Evolutionary conservation across 1,140 invertebrate species (phyloP).

Genomic region (Ostrea edulis): DNA sequence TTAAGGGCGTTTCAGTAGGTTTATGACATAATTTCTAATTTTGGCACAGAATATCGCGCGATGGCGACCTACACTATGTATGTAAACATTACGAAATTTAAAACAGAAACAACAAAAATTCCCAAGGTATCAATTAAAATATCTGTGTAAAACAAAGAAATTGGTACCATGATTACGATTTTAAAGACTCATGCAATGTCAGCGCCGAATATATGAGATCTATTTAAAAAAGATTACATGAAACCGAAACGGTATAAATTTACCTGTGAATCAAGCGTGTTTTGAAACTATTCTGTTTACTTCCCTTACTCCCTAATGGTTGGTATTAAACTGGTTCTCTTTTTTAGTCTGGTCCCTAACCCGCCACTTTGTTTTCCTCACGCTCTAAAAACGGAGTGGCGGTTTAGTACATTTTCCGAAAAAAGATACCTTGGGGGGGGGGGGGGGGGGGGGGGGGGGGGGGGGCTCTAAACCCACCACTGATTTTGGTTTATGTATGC

Average conservation of each 20-base stretch:
- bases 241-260: too few relatives aligned
- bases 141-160: not conserved
- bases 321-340: not conserved
- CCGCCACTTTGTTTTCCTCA: too few relatives aligned
- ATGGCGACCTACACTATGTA: not conserved
- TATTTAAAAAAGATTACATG: too few relatives aligned
- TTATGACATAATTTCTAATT: slow-evolving; percentile 30
- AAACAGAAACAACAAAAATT: not conserved
- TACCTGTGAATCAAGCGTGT: not conserved
- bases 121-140: not conserved
- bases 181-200: not conserved
- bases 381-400: too few relatives aligned
- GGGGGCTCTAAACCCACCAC: too few relatives aligned
- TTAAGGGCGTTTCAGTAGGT: too few relatives aligned
- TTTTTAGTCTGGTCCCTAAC: too few relatives aligned
- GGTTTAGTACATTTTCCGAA: too few relatives aligned
- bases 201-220: not conserved
- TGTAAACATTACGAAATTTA: not conserved
- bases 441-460: too few relatives aligned
- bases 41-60: slow-evolving; percentile 7
- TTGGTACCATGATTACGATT: not conserved
- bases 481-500: too few relatives aligned
- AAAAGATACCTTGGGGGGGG: too few relatives aligned
- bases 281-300: not conserved
- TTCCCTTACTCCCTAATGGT: not conserved